A percentile compares a stretch with the other conserved stretches of the same genome.
Conservation (phyloP, 2,113 vertebrate genomes). For the Menura novaehollandiae region DNA sequence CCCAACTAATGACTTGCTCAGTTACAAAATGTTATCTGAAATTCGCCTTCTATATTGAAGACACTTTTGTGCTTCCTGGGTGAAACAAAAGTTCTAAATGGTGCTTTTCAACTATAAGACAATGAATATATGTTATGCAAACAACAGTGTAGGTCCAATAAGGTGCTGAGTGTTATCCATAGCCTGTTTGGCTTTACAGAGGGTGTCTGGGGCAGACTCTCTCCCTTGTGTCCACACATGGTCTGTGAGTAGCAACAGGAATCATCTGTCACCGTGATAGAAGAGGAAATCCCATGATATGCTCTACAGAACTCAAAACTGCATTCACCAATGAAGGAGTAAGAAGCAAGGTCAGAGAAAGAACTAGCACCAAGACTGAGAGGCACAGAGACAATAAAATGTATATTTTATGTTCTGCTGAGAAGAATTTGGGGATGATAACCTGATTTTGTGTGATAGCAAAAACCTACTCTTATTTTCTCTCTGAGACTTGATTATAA, state of each 20-base stretch:
- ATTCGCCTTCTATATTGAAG: not conserved
- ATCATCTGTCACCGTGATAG: not conserved
- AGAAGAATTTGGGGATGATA: not conserved
- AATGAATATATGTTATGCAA: not conserved
- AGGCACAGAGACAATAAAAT: not conserved
- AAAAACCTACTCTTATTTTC: slow-evolving; percentile 4
- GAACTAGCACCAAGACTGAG: not conserved
- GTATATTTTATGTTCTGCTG: not conserved
- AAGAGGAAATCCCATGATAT: not conserved
- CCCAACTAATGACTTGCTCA: not conserved
- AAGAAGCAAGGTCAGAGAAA: not conserved
- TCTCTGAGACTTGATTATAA: slow-evolving; percentile 12
- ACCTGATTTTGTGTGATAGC: not conserved
- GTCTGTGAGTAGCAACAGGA: not conserved
- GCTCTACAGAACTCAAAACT: not conserved
- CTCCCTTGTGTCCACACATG: not conserved
- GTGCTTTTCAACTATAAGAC: not conserved
- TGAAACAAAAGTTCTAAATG: not conserved
- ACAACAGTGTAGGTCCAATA: not conserved
- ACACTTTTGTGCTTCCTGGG: not conserved
- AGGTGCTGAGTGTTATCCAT: not conserved
- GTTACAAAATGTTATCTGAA: not conserved
- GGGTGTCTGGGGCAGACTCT: not conserved
- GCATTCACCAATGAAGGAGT: not conserved
- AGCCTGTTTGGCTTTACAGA: not conserved